These are phyloP conservation scores for Phenganax subtilis DNA, from an alignment of 92 coral and sea anemone species.

Conservation along the genomic window DNA sequence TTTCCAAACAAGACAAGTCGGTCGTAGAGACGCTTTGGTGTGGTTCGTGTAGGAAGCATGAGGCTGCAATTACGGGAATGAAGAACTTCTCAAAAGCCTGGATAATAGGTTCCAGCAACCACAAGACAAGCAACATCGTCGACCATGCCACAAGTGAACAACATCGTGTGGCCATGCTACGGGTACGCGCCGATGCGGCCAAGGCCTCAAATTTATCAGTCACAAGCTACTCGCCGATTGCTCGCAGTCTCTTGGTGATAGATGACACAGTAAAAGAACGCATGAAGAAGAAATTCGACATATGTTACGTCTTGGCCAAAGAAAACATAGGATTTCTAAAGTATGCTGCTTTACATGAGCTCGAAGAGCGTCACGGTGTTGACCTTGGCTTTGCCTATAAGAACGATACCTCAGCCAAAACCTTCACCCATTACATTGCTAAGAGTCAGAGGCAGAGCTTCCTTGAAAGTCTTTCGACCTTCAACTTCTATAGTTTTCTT, in stretches of 20 bases:
- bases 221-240: slow-evolving; percentile 7
- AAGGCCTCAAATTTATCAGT: slow-evolving; percentile 8
- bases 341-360: slow-evolving; percentile 8
- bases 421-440: too few species aligned
- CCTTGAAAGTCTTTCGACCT: too few species aligned
- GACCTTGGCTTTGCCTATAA: background rate
- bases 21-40: too few species aligned
- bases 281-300: slow-evolving; percentile 8
- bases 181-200: slow-evolving; percentile 14
- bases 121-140: slow-evolving; percentile 10
- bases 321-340: slow-evolving; percentile 6
- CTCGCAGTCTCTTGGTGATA: background rate
- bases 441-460: too few species aligned
- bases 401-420: too few species aligned
- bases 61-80: background rate
- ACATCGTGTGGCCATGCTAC: slow-evolving; percentile 11
- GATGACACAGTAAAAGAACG: slow-evolving; percentile 7
- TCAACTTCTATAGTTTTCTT: too few species aligned
- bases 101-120: slow-evolving; percentile 10
- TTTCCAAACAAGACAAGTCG: too few species aligned
- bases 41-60: too few species aligned
- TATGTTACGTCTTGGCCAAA: slow-evolving; percentile 9
- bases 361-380: slow-evolving; percentile 6
- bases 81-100: slow-evolving; percentile 9
- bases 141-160: slow-evolving; percentile 10